Base-by-base conservation (phyloP, 2,797 vertebrate genomes). In the Neostethus bicornis region DNA sequence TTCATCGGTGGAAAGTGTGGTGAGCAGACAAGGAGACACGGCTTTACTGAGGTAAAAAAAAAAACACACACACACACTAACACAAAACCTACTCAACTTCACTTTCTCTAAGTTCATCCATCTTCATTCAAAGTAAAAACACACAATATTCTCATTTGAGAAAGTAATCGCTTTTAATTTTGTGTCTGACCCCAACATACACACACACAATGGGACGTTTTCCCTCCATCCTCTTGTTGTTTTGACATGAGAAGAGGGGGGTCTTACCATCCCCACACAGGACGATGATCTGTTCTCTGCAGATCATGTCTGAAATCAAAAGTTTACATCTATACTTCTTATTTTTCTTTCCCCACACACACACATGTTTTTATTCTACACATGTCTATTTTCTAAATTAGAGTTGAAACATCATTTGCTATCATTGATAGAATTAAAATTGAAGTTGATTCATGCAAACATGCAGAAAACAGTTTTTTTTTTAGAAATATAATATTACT, bases 21-120 rank as follows among this genome's bases (percentile, higher is more conserved):
- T 98, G 86, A 96, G 95, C 93, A 92, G 95, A 80, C 97, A 98
- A 87, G 96, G 96, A 85, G 96, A 98, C 89, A 97, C 95, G 83
- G 96, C 95, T 56, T 90, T 97, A 61, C 92, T 98, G 82, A 98
- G 96, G 96, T 98, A 96, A 90, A 68, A 41, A 11, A 8, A 41
- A n/a, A n/a, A n/a, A n/a, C n/a, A n/a, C n/a, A n/a, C n/a, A n/a
- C n/a, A n/a, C n/a, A n/a, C n/a, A n/a, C 6, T 26, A 26, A 26
- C 8, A 65, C 63, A 29, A 64, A 20, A 63, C 75, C 21, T 73
- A 76, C 71, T 58, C 83, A 80, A 85, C 85, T 85, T 81, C 81
- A 80, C 76, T 87, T 83, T 75, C 69, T 69, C 61, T 39, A 41
- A 58, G 66, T 51, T 6, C 56, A 46, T 44, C 32, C 37, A 8